Base-by-base conservation (phyloP, 2,797 vertebrate species). In the Malurus leucopterus region DNA sequence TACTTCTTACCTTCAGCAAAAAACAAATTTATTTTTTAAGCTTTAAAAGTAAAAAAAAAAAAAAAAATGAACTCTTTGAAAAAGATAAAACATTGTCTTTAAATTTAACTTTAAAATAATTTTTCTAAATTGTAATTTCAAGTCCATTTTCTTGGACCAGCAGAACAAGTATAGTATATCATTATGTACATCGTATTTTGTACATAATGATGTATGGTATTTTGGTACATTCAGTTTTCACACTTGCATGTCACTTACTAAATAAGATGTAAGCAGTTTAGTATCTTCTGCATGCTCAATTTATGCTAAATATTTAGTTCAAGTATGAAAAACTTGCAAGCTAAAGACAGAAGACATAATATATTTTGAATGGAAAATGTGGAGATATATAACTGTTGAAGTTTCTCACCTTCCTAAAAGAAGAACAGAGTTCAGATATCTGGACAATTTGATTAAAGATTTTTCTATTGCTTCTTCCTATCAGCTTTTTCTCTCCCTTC, bases 31-130 rank as follows among this genome's bases (percentile, higher is more conserved):
- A 63, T 22, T 44, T 46, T 63, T 63, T 72, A 47, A 50, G 1
- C 2, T 73, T 75, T 43, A 55, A 70, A 41, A n/a, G 3, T 9
- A 20, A 44, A 53, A 58, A 61, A 44, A 4, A 22, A 36, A 36
- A 11, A 11, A 36, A 11, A 11, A 5, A 36, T 7, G 8, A 7
- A 0, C 1, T 54, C 72, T 36, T 38, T 40, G 34, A 2, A 50
- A 72, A 84, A 64, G 3, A 29, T 3, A 15, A 26, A 41, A 34
- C 4, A 15, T 13, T 57, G 9, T 11, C 19, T 47, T 72, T 50
- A 85, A 65, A 40, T 58, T 41, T 63, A 53, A 43, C 2, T 38
- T 38, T 40, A 32, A 84, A 69, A 63, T 59, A 59, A 14, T 49
- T 61, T 55, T 78, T 76, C 34, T 8, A 41, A 86, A 67, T 59